These are phyloP conservation scores for Chlamydotis undulata DNA, from an alignment of 2,113 vertebrate genomes.

Conservation along the genomic window DNA sequence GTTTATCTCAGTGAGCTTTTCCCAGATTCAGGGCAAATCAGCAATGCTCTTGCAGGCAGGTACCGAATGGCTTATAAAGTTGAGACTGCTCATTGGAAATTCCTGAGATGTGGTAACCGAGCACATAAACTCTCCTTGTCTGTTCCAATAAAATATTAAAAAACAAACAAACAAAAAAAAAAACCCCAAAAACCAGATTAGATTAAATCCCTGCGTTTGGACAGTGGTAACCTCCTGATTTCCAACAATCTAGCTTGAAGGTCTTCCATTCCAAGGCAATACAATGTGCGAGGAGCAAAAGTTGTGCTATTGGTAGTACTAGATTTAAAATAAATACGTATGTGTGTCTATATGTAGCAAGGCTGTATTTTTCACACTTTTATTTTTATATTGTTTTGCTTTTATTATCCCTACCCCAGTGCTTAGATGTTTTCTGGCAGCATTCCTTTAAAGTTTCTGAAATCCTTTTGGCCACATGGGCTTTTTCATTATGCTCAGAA, in stretches of 20 bases:
- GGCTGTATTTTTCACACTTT: not conserved
- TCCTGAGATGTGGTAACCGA: fast-evolving
- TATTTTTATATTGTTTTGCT: not conserved
- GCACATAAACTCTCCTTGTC: not conserved
- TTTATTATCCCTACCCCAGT: not conserved
- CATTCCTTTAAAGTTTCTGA: not conserved
- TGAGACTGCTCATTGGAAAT: not conserved
- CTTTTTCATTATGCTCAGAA: not conserved
- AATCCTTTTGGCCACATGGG: not conserved
- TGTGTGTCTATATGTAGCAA: not conserved
- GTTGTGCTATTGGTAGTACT: not conserved
- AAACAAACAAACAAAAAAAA: not conserved
- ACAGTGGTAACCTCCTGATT: not conserved
- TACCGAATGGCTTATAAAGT: not conserved
- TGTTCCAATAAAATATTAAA: not conserved
- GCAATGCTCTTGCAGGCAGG: not conserved
- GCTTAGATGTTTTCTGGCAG: not conserved
- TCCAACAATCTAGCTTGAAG: not conserved
- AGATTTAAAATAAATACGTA: not conserved
- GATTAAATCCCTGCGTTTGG: not conserved
- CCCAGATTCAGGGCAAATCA: not conserved
- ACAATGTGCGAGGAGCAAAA: not conserved
- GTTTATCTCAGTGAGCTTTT: not conserved
- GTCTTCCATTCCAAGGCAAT: not conserved
- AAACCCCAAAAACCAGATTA: fast-evolving